Evolutionary conservation across 2,888 invertebrate species (phyloP).

Genomic region (Acheta domesticus): DNA sequence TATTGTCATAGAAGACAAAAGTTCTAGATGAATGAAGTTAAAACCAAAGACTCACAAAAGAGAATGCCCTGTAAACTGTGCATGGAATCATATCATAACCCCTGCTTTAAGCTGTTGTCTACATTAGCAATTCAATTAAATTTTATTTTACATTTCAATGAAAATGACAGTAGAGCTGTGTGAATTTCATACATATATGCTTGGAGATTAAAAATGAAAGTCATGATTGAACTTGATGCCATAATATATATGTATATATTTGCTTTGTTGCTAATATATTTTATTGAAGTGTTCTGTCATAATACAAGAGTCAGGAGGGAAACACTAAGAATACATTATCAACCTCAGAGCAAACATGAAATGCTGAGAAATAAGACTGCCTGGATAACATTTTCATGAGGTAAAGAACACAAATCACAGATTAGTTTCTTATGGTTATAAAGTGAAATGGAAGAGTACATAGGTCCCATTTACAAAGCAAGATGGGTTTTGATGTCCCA

Average conservation of each 20-base stretch:
- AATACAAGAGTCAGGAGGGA: constrained; percentile 3
- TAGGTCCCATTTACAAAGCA: neutral
- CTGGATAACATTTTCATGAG: neutral
- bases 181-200: neutral
- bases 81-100: neutral
- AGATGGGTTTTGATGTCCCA: neutral
- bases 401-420: neutral
- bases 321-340: constrained; percentile 18
- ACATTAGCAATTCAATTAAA: neutral
- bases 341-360: constrained; percentile 9
- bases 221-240: neutral
- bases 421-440: too few species aligned
- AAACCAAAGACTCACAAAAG: neutral
- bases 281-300: constrained; percentile 7
- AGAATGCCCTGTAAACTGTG: neutral
- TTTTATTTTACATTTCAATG: constrained; percentile 4
- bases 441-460: neutral
- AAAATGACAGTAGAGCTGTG: neutral
- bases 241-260: constrained; percentile 18
- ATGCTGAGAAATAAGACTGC: neutral
- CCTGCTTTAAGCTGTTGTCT: neutral
- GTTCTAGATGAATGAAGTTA: neutral
- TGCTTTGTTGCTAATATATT: constrained; percentile 1
- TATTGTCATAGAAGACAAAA: constrained; percentile 18
- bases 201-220: constrained; percentile 5